Conservation (phyloP, 2,113 vertebrate genomes). For the Oncorhynchus keta region DNA sequence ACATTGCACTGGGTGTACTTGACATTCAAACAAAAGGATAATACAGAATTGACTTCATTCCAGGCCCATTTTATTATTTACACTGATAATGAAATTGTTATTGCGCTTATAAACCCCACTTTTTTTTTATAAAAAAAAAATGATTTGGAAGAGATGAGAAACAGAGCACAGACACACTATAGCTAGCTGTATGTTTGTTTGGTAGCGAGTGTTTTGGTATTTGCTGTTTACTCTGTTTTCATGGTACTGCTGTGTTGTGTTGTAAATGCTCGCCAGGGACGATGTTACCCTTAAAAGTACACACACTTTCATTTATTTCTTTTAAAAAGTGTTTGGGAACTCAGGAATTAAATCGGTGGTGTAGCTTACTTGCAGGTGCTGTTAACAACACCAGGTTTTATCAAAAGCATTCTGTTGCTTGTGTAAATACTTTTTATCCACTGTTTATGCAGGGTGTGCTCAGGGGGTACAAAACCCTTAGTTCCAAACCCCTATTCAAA, state of each 20-base stretch:
- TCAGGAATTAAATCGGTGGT: neutral
- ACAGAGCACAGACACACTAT: neutral
- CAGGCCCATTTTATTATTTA: neutral
- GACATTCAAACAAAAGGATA: neutral
- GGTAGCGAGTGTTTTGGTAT: neutral
- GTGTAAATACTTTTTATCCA: conserved; percentile 6
- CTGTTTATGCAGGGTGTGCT: neutral
- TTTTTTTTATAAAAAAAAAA: neutral
- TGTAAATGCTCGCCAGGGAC: neutral
- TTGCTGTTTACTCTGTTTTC: neutral
- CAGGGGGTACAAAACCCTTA: neutral
- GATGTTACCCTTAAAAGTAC: neutral
- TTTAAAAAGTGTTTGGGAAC: neutral
- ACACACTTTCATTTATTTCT: neutral
- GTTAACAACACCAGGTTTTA: neutral
- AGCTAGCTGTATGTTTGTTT: conserved; percentile 5
- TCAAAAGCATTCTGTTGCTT: neutral
- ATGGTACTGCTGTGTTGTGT: neutral
- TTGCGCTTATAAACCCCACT: neutral
- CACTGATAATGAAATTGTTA: neutral
- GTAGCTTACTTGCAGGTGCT: neutral
- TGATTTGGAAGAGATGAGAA: neutral
- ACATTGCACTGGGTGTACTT: neutral
- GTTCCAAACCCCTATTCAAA: neutral
- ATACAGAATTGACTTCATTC: neutral